Evolutionary conservation across 2,113 vertebrate species (phyloP).

Genomic region (Hippolais icterina): DNA sequence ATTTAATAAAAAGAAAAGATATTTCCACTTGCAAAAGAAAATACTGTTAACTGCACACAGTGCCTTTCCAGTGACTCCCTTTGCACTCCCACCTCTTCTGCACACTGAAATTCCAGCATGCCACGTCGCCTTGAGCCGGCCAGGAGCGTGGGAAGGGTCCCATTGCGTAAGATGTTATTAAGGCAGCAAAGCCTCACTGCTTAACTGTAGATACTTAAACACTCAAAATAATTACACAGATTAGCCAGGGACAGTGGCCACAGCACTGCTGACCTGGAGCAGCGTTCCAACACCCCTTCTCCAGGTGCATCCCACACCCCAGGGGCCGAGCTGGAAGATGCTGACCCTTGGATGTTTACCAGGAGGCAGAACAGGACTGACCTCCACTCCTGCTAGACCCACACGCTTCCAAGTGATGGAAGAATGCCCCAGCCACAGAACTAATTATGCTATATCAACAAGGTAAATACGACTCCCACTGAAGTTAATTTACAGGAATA

Average conservation of each 20-base stretch:
- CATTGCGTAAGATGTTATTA: constrained; percentile 21
- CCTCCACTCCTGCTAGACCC: not conserved
- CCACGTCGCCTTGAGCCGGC: not conserved
- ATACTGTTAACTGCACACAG: not conserved
- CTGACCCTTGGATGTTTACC: not conserved
- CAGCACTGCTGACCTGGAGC: not conserved
- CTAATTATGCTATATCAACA: not conserved
- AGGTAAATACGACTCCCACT: not conserved
- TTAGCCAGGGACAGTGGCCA: not conserved
- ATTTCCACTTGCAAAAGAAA: not conserved
- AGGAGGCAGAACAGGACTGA: not conserved
- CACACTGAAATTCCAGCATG: not conserved
- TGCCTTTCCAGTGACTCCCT: not conserved
- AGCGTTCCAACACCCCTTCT: not conserved
- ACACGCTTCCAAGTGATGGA: accelerated
- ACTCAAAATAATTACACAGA: constrained; percentile 36
- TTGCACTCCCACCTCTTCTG: not conserved
- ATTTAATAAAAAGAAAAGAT: not conserved
- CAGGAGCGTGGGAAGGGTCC: constrained; percentile 14
- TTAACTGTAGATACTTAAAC: constrained; percentile 50
- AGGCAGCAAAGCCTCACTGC: constrained; percentile 41
- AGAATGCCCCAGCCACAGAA: not conserved
- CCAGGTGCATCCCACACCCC: accelerated
- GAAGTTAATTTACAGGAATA: not conserved
- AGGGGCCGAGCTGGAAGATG: not conserved